phyloP scores from a whole-genome alignment of 2,797 vertebrate species.

The Cryptoblepharus egeriae region DNA sequence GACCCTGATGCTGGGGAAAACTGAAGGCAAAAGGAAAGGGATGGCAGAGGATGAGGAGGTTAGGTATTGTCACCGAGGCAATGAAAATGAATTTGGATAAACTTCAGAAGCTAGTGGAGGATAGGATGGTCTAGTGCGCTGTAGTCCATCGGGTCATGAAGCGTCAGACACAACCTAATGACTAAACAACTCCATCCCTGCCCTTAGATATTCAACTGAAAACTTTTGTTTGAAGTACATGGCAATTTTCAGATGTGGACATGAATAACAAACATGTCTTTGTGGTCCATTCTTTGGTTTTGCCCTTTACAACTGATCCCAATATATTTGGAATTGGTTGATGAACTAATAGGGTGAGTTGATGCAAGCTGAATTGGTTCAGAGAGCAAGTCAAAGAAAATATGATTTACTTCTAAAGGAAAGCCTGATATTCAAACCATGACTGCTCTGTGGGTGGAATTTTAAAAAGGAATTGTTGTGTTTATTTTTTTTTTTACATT shows the following conservation, averaged over 20 bases:
- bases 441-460: slow-evolving; percentile 39
- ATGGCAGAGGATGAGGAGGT: too few relatives aligned
- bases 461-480: slow-evolving; percentile 43
- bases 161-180: too few relatives aligned
- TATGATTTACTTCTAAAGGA: slow-evolving; percentile 54
- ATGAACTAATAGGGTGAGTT: slow-evolving; percentile 36
- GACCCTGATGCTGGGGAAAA: too few relatives aligned
- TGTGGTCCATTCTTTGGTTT: slow-evolving; percentile 32
- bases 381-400: slow-evolving; percentile 53
- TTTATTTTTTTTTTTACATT: slow-evolving; percentile 60
- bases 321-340: slow-evolving; percentile 51
- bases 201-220: slow-evolving; percentile 4
- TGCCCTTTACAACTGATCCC: slow-evolving; percentile 28
- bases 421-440: slow-evolving; percentile 38
- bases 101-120: too few relatives aligned
- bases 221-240: slow-evolving; percentile 43
- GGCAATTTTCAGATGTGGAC: slow-evolving; percentile 17
- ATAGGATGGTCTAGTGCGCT: too few relatives aligned
- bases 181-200: not conserved
- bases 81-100: too few relatives aligned
- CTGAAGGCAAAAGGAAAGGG: too few relatives aligned
- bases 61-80: too few relatives aligned
- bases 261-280: slow-evolving; percentile 31
- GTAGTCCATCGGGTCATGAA: too few relatives aligned
- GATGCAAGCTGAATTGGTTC: slow-evolving; percentile 11